These are phyloP conservation scores for Brassicogethes aeneus DNA, from an alignment of 2,888 invertebrate species.

Conservation along the genomic window DNA sequence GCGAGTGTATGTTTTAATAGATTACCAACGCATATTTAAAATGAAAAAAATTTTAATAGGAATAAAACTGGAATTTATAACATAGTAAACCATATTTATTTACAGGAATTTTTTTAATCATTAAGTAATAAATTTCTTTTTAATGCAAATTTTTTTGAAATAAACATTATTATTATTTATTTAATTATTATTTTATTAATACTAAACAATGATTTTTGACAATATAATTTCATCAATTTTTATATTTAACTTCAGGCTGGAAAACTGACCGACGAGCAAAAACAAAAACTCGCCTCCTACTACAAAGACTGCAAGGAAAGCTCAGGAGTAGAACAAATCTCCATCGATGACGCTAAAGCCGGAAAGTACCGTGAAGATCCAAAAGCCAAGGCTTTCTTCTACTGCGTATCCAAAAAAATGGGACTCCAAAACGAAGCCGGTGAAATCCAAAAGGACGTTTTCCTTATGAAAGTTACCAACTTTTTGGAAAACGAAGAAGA, in stretches of 20 bases:
- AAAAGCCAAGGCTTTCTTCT: constrained; percentile 12
- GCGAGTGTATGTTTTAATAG: too few relatives aligned
- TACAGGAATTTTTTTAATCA: too few relatives aligned
- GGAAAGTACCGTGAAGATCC: constrained; percentile 13
- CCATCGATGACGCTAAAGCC: constrained; percentile 6
- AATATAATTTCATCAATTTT: too few relatives aligned
- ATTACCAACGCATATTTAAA: too few relatives aligned
- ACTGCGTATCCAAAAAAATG: constrained; percentile 13
- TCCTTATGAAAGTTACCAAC: constrained; percentile 7
- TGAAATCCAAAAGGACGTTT: constrained; percentile 3
- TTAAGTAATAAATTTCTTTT: too few relatives aligned
- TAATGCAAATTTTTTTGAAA: too few relatives aligned
- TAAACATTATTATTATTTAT: too few relatives aligned
- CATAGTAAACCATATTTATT: too few relatives aligned
- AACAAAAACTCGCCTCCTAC: constrained; percentile 5
- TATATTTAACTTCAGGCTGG: not conserved
- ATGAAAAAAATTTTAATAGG: too few relatives aligned
- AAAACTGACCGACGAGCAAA: not conserved
- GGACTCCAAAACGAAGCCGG: constrained; percentile 13
- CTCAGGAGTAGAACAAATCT: constrained; percentile 9
- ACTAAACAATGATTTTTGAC: too few relatives aligned
- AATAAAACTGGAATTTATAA: too few relatives aligned
- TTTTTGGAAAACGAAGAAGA: constrained; percentile 7
- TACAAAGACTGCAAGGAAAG: constrained; percentile 12
- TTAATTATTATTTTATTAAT: too few relatives aligned